phyloP scores from a whole-genome alignment of 1,140 invertebrate species.

The Tetragonula clypearis region DNA sequence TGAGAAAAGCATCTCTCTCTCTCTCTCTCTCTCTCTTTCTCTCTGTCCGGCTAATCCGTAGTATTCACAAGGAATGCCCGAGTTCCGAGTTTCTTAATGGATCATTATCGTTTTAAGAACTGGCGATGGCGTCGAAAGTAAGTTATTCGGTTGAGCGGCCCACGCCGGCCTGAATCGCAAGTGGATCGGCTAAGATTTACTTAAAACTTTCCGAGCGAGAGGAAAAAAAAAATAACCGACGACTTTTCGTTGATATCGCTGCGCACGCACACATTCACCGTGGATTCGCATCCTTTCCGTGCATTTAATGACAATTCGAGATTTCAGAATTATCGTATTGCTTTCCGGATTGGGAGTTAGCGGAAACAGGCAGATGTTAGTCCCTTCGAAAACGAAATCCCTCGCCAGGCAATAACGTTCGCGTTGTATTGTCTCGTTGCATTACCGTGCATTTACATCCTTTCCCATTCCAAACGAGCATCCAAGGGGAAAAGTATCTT shows the following conservation, averaged over 20 bases:
- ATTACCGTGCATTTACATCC: not conserved
- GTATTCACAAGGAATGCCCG: conserved; percentile 55
- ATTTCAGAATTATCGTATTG: not conserved
- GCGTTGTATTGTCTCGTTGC: not conserved
- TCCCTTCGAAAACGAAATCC: too few species aligned
- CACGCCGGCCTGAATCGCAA: conserved; percentile 52
- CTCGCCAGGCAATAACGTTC: too few species aligned
- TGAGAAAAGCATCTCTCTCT: conserved; percentile 9
- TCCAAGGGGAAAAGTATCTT: not conserved
- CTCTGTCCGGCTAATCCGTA: conserved; percentile 21
- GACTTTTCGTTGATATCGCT: not conserved
- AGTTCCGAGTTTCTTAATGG: conserved; percentile 64
- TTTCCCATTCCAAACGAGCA: not conserved
- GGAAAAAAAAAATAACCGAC: conserved; percentile 25
- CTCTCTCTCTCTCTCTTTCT: too few species aligned
- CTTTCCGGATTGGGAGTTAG: not conserved
- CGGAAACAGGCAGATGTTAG: too few species aligned
- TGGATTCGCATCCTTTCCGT: not conserved
- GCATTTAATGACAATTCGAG: not conserved
- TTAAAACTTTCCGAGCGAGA: conserved; percentile 51
- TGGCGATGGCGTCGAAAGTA: conserved; percentile 57
- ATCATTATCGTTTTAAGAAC: conserved; percentile 61
- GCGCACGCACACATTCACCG: too few species aligned
- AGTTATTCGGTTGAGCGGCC: conserved; percentile 58
- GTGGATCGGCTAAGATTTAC: conserved; percentile 58